These are phyloP conservation scores for Octodonta nipae DNA, from an alignment of 2,888 invertebrate genomes.

Conservation along the genomic window DNA sequence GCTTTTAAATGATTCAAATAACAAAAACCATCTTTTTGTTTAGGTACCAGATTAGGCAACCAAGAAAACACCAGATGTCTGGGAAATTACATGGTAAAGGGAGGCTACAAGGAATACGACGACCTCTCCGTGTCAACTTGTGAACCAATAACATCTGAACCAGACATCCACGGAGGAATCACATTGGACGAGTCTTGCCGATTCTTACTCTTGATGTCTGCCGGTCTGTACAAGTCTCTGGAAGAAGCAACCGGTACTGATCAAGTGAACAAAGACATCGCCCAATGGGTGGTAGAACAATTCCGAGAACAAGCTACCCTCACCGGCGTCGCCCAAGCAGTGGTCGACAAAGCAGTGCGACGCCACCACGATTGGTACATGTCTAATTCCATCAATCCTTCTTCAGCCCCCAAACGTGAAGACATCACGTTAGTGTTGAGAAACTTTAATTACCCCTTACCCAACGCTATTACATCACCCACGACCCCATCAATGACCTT, in stretches of 20 bases:
- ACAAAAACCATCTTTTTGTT: constrained; percentile 1
- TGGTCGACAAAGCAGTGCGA: constrained; percentile 70
- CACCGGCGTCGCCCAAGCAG: constrained; percentile 71
- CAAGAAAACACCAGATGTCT: constrained; percentile 73
- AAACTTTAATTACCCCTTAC: constrained; percentile 70
- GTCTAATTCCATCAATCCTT: constrained; percentile 37
- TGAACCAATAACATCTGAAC: constrained; percentile 73
- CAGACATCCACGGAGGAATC: constrained; percentile 72
- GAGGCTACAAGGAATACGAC: constrained; percentile 71
- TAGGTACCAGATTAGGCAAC: constrained; percentile 60
- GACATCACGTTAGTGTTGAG: constrained; percentile 76
- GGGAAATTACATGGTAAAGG: constrained; percentile 78
- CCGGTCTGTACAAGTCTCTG: constrained; percentile 70
- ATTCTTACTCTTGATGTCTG: constrained; percentile 74
- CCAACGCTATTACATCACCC: constrained; percentile 46
- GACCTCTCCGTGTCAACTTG: constrained; percentile 51
- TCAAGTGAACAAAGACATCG: constrained; percentile 69
- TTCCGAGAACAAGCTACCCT: constrained; percentile 68
- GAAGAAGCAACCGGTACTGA: constrained; percentile 65
- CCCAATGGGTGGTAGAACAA: constrained; percentile 67
- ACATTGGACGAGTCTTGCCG: constrained; percentile 63
- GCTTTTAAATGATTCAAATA: not conserved
- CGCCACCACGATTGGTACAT: constrained; percentile 68
- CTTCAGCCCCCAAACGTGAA: constrained; percentile 48
- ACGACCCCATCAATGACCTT: constrained; percentile 43